Evolutionary conservation across 2,888 invertebrate species (phyloP).

Genomic region (Punctoribates punctum): DNA sequence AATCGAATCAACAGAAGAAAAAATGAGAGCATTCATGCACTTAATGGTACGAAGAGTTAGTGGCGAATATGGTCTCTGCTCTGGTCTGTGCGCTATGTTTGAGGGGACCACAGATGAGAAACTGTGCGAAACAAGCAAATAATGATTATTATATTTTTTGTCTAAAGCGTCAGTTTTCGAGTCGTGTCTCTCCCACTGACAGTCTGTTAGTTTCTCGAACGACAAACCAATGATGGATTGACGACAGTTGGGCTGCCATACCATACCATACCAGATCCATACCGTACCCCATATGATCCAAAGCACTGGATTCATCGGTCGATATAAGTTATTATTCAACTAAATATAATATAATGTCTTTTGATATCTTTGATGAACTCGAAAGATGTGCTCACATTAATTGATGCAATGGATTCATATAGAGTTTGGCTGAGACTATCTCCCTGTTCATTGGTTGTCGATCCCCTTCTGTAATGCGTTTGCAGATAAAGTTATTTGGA

Average conservation of each 20-base stretch:
- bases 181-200: not conserved
- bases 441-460: not conserved
- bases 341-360: constrained; percentile 17
- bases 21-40: constrained; percentile 20
- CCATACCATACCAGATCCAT: not conserved
- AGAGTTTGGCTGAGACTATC: not conserved
- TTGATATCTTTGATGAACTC: constrained; percentile 25
- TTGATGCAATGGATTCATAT: constrained; percentile 18
- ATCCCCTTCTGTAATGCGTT: constrained; percentile 7
- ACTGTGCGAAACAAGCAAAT: constrained; percentile 19
- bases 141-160: constrained; percentile 14
- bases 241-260: constrained; percentile 29
- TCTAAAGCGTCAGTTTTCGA: too few species aligned
- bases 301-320: not conserved
- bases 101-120: constrained; percentile 23
- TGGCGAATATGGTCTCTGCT: constrained; percentile 1
- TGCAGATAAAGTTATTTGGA: constrained; percentile 20
- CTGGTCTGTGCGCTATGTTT: not conserved
- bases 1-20: not conserved
- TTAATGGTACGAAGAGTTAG: constrained; percentile 16
- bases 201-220: not conserved
- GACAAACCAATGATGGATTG: constrained; percentile 28
- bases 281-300: not conserved
- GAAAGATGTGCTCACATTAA: not conserved
- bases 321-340: constrained; percentile 28